Base-by-base conservation (phyloP, 2,888 invertebrate genomes). In the Halictus quadricinctus region DNA sequence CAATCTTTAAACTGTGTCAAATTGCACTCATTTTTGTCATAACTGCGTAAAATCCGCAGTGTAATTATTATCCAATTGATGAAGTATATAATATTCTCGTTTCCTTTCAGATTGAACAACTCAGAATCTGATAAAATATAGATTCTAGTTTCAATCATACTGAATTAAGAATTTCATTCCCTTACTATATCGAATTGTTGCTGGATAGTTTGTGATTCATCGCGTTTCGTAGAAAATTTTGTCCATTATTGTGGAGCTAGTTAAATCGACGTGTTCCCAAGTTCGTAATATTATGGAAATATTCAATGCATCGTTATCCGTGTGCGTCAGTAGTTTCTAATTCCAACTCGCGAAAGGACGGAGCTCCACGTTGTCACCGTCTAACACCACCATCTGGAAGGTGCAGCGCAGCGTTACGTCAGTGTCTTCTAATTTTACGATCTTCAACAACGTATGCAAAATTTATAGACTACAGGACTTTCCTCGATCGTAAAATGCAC, bases 311-410 rank as follows among this genome's bases (percentile, higher is more conserved):
- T 10, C 18, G 66, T 29, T 43, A 70, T 43, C n/a, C 43, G 70
- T 12, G 13, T 41, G 43, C 70, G 70, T 70, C 70, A 70, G 43
- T 43, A n/a, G n/a, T n/a, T 70, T 70, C 70, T 70, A 70, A 70
- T 43, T 70, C 70, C 12, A n/a, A 21, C 43, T 70, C n/a, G 43
- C 2, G n/a, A 43, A 43, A 43, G 70, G 21, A 43, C n/a, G 21
- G 43, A n/a, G 43, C 18, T 43, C 12, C n/a, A 2, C 70, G 70
- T 70, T 70, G 70, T 21, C 70, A n/a, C 12, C n/a, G n/a, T 70
- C 41, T 70, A n/a, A 70, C 10, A 43, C 6, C 70, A 43, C 43
- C n/a, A 70, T 41, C 70, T 43, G 70, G 70, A 70, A n/a, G 43
- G n/a, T 13, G 6, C 70, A n/a, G 70, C 5, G 13, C 70, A 0